Conservation (phyloP, 1,140 invertebrate species). For the Paramacrobiotus metropolitanus region DNA sequence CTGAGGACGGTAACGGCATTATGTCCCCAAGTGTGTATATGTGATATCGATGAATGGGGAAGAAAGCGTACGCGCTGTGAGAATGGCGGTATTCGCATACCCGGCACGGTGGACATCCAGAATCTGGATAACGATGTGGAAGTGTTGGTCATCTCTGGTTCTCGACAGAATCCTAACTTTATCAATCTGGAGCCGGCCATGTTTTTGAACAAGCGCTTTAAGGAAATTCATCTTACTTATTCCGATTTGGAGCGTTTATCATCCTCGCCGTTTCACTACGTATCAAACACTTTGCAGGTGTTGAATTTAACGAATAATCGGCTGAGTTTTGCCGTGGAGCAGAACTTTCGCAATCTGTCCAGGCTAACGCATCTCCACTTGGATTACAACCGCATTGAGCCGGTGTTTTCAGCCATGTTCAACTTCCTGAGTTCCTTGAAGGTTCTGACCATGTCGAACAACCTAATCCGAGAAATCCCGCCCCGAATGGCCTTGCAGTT, state of each 20-base stretch:
- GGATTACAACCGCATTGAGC: neutral
- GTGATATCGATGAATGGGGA: neutral
- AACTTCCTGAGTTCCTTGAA: neutral
- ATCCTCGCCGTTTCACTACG: neutral
- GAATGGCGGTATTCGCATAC: neutral
- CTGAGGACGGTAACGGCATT: no score
- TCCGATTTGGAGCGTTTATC: neutral
- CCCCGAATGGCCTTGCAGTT: neutral
- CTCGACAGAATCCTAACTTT: neutral
- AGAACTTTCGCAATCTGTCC: neutral
- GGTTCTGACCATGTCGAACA: neutral
- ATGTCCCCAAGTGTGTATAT: neutral
- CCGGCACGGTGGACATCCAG: neutral
- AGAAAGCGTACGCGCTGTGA: neutral
- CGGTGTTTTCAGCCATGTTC: slow-evolving; percentile 1
- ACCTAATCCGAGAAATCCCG: neutral
- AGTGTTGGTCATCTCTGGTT: neutral
- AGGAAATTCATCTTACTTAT: neutral
- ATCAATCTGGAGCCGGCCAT: neutral
- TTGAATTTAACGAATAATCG: neutral
- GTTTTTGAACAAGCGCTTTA: neutral
- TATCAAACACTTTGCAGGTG: neutral
- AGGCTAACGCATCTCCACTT: neutral
- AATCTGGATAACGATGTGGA: neutral
- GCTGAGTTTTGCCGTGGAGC: neutral